A percentile compares a stretch with the other conserved stretches of the same genome.
phyloP scores from a whole-genome alignment of 2,797 vertebrate genomes.

The Poecilia velifera region DNA sequence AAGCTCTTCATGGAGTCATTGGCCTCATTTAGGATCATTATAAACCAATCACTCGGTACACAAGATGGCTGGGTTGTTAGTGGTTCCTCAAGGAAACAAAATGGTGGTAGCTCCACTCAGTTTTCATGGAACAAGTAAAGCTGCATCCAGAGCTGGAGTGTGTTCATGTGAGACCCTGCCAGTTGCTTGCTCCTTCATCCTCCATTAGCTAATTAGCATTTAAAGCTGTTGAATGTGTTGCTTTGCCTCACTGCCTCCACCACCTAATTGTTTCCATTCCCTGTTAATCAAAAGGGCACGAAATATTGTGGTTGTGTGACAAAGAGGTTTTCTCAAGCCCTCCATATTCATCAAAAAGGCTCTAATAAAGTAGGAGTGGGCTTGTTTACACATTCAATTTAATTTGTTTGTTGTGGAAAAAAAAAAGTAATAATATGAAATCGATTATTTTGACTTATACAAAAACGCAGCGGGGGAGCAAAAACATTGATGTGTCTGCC shows the following conservation, averaged over 20 bases:
- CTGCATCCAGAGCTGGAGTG: slow-evolving; percentile 53
- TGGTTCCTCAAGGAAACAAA: slow-evolving; percentile 59
- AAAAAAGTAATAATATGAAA: slow-evolving; percentile 36
- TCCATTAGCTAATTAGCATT: slow-evolving; percentile 82
- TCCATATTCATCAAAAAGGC: slow-evolving; percentile 67
- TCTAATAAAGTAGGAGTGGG: slow-evolving; percentile 51
- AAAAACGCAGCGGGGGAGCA: slow-evolving; percentile 34
- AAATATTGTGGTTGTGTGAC: slow-evolving; percentile 67
- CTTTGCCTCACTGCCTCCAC: slow-evolving; percentile 60
- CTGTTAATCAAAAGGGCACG: slow-evolving; percentile 79
- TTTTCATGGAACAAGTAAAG: slow-evolving; percentile 48
- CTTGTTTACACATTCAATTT: slow-evolving; percentile 57
- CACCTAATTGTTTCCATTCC: slow-evolving; percentile 78
- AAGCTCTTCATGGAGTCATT: background rate
- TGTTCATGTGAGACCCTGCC: slow-evolving; percentile 66
- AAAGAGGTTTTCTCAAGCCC: slow-evolving; percentile 55
- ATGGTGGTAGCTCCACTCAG: slow-evolving; percentile 67
- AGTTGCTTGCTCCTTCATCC: slow-evolving; percentile 75
- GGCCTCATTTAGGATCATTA: slow-evolving; percentile 28
- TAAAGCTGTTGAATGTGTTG: slow-evolving; percentile 78
- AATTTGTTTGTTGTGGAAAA: slow-evolving; percentile 22
- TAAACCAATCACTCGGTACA: slow-evolving; percentile 17
- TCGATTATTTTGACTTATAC: slow-evolving; percentile 31
- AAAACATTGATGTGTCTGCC: slow-evolving; percentile 24
- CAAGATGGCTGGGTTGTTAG: slow-evolving; percentile 67